These are phyloP conservation scores for Rhogogaster chlorosoma DNA, from an alignment of 2,888 invertebrate species.

Conservation along the genomic window DNA sequence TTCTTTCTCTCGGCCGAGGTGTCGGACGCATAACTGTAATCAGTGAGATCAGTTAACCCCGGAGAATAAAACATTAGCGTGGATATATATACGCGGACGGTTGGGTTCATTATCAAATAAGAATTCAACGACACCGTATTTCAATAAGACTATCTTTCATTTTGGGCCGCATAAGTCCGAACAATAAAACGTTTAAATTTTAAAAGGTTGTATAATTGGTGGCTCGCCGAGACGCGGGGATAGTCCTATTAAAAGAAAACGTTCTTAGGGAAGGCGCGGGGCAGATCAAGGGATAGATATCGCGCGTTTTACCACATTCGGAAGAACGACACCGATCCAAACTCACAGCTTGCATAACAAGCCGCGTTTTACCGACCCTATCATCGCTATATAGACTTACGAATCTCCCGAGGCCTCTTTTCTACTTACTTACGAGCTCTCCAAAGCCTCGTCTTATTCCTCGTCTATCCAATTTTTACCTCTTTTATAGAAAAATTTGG, in stretches of 20 bases:
- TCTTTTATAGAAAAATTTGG: neutral
- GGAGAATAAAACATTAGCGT: constrained; percentile 41
- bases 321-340: constrained; percentile 9
- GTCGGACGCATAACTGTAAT: neutral
- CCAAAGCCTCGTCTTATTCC: neutral
- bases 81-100: neutral
- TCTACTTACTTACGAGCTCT: neutral
- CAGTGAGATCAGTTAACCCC: neutral
- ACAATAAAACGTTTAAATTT: constrained; percentile 45
- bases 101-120: constrained; percentile 32
- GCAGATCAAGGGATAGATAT: constrained; percentile 35
- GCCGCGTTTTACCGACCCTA: constrained; percentile 25
- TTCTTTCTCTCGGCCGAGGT: neutral
- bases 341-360: neutral
- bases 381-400: neutral
- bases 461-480: neutral
- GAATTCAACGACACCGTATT: constrained; percentile 38
- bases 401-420: neutral
- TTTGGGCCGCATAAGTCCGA: neutral
- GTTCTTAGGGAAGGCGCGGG: neutral
- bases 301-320: constrained; percentile 44
- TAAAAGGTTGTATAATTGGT: constrained; percentile 46
- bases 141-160: constrained; percentile 38
- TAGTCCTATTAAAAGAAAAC: constrained; percentile 39
- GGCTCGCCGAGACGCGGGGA: neutral